Evolutionary conservation across 2,113 vertebrate genomes (phyloP), one percentile per base, ranked within the genome.

Genomic region (Pyxicephalus adspersus): DNA sequence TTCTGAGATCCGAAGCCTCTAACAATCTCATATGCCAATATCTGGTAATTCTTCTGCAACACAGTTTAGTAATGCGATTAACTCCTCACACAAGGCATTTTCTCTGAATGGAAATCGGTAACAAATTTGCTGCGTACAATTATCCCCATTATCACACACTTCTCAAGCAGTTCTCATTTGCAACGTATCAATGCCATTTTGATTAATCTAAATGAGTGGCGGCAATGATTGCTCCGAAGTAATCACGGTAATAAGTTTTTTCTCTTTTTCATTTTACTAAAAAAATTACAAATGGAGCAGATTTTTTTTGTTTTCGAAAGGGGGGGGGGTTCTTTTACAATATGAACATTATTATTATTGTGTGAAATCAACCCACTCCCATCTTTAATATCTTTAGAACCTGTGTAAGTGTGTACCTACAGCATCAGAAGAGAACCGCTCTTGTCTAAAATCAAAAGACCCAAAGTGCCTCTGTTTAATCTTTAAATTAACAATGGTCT

Each of bases 51-150:
- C 71, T 74, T 28, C 1, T 7, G n/a, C 22, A 45, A 22, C 3
- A 16, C 5, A 6, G 23, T 52, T 70, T 25, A 16, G 16, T 17
- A 73, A 9, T 58, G 4, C 57, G 70, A 34, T 73, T 26, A 31
- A 3, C 18, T 57, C 28, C 52, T 20, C n/a, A 54, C 29, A 73
- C 31, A 54, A 58, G 22, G 18, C 51, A 15, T 55, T 31, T 57
- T 57, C 52, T 73, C 19, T 57, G 70, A 73, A 73, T 73, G 57
- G 68, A 55, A 54, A 55, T 28, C 57, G 57, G 57, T 73, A 73
- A 73, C 34, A 19, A 73, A 73, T 8, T 23, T 7, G 58, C 51
- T 34, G 70, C 70, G 17, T 26, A 73, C 70, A 73, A 73, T 73
- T 73, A 73, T 34, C 52, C 57, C n/a, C 18, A 34, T 73, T 73